Base-by-base conservation (phyloP, 2,888 invertebrate genomes). In the Cosmia pyralina region DNA sequence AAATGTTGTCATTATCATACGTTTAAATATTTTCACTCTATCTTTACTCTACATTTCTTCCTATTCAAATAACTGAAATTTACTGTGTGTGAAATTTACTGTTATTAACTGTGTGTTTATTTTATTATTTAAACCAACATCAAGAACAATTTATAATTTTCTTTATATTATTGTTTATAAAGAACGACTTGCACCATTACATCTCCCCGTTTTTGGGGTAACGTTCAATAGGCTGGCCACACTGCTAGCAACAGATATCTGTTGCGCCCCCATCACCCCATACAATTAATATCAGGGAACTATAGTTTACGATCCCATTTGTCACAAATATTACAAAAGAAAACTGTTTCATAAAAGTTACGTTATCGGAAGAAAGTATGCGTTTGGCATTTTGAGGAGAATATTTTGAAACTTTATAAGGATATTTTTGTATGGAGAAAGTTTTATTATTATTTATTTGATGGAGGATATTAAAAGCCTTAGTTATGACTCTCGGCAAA, bases 191-290 rank as follows among this genome's bases (percentile, higher is more conserved):
- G 7, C 28, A 76, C 50, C 19, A 15, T 4, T 19, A 13, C 60
- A 72, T 71, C 10, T 65, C 65, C 88, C 79, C 38, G 55, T 50
- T 59, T 63, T 38, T 48, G 3, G 68, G 87, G 82, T 69, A 73
- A 55, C 57, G 0, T 59, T 19, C 28, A 13, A 4, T 53, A 41
- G 53, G 22, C n/a, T 82, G 69, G 75, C 70, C 75, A 85, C 85
- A 78, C 87, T 46, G 46, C 28, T 77, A 82, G 94, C 95, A 94
- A 95, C 95, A 94, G 94, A 90, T 93, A 93, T 90, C 94, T 95
- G 95, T 94, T 94, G 94, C 95, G 92, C 91, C 82, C 69, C 79
- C 80, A 87, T 81, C 75, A 78, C 68, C 75, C 80, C 83, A 79
- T 79, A 87, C 85, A 86, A 89, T 89, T 89, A 87, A 88, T 88